phyloP scores from a whole-genome alignment of 2,797 vertebrate species.

The Acridotheres tristis region DNA sequence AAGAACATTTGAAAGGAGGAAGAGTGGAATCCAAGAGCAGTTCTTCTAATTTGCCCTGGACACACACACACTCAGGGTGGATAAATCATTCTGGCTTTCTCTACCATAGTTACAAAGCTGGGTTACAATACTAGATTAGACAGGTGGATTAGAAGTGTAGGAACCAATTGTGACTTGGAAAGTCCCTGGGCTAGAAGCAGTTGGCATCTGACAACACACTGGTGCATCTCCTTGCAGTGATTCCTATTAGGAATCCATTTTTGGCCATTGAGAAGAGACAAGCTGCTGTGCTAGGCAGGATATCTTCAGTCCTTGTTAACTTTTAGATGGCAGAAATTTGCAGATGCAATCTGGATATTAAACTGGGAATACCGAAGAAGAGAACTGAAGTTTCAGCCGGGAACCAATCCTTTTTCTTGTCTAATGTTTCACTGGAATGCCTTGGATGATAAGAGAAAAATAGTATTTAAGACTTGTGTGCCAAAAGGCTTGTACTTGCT shows the following conservation, averaged over 20 bases:
- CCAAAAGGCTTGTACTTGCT: not conserved
- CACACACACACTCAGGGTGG: not conserved
- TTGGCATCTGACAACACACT: not conserved
- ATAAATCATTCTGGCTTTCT: not conserved
- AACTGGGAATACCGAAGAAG: not conserved
- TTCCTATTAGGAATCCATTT: not conserved
- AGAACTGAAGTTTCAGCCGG: not conserved
- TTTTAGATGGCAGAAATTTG: not conserved
- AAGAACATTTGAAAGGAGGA: not conserved
- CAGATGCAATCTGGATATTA: not conserved
- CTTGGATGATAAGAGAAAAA: not conserved
- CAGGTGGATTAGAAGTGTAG: not conserved
- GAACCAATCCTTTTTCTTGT: not conserved
- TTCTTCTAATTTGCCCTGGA: not conserved
- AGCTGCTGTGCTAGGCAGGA: not conserved
- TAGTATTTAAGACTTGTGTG: not conserved
- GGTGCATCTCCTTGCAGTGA: not conserved
- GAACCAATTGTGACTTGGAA: not conserved
- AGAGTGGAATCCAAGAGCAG: not conserved
- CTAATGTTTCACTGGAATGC: not conserved
- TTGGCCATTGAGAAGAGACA: not conserved
- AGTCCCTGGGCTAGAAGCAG: not conserved
- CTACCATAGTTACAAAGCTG: not conserved
- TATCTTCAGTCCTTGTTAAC: not conserved
- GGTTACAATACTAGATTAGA: not conserved